phyloP scores from a whole-genome alignment of 2,888 invertebrate genomes.

The Brenthis ino region DNA sequence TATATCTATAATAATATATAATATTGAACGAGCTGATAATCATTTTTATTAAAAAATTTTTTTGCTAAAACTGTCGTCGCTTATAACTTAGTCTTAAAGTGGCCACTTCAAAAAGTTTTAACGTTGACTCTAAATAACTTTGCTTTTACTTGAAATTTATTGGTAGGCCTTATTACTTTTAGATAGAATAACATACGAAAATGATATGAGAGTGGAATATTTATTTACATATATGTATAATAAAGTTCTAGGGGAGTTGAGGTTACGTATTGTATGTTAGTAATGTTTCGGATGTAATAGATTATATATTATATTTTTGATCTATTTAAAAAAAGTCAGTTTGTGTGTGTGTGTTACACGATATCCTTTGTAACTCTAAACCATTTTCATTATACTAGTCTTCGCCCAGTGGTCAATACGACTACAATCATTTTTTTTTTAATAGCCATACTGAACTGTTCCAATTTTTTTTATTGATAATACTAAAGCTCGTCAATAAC shows the following conservation, averaged over 20 bases:
- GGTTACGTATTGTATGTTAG: not conserved
- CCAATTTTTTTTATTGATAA: too few species aligned
- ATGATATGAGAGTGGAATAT: not conserved
- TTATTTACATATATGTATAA: not conserved
- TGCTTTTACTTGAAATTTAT: slow-evolving; percentile 68
- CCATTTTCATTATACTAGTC: too few species aligned
- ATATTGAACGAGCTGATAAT: not conserved
- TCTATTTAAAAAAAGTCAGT: too few species aligned
- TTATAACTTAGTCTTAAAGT: slow-evolving; percentile 40
- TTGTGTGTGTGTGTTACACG: too few species aligned
- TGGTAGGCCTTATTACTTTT: slow-evolving; percentile 41
- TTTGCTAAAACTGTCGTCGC: slow-evolving; percentile 12
- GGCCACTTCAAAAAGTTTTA: slow-evolving; percentile 61
- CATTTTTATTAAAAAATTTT: not conserved
- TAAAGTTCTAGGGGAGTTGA: not conserved
- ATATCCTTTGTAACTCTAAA: too few species aligned
- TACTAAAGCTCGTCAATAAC: too few species aligned
- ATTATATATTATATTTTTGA: too few species aligned
- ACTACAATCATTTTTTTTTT: too few species aligned
- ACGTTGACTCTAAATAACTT: slow-evolving; percentile 63
- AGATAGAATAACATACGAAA: slow-evolving; percentile 25
- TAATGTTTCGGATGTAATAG: too few species aligned
- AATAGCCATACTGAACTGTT: too few species aligned
- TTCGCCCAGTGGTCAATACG: too few species aligned
- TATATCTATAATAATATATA: too few species aligned